Evolutionary conservation across 2,888 invertebrate species (phyloP), one percentile per base, ranked within the genome.

Genomic region (Brenthis daphne): DNA sequence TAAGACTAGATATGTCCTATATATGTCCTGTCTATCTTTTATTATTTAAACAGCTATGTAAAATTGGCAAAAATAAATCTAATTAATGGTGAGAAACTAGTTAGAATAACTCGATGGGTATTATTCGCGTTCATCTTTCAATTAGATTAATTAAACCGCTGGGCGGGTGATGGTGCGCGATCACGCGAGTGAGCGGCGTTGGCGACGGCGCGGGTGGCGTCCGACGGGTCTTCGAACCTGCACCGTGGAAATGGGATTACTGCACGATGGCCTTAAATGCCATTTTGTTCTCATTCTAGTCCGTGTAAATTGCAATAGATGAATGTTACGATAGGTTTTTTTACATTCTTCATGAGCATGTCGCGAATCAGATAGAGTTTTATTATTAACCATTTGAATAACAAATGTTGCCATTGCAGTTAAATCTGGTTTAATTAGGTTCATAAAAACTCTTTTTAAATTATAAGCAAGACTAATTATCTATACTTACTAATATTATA

Each of bases 191-290:
- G 75, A 68, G 60, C 65, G 70, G 74, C 75, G 73, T 74, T 29
- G 56, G 56, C 60, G 67, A 61, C 55, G 67, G 67, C 55, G 77
- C 78, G 73, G 73, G 74, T 66, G 69, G 69, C 74, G 73, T 68
- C 75, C 73, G 77, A 33, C 79, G 78, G 84, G 87, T 88, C 88
- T 88, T 80, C 85, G 87, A 89, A 88, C 88, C 85, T 81, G 77
- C 74, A 85, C 88, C 88, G 87, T 89, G 88, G 86, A 89, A 89
- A 89, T 88, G 84, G 84, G 87, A 89, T 89, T 90, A 88, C 85
- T 86, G 85, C 87, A 82, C 87, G 87, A 84, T 82, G 84, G 80
- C 81, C 83, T 82, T 83, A 84, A 80, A 85, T 81, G 83, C 82
- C 81, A 84, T 86, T 88, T 86, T 81, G 85, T 84, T 82, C 86